Base-by-base conservation (phyloP, 2,888 invertebrate genomes). In the Lasioglossum marginatum region DNA sequence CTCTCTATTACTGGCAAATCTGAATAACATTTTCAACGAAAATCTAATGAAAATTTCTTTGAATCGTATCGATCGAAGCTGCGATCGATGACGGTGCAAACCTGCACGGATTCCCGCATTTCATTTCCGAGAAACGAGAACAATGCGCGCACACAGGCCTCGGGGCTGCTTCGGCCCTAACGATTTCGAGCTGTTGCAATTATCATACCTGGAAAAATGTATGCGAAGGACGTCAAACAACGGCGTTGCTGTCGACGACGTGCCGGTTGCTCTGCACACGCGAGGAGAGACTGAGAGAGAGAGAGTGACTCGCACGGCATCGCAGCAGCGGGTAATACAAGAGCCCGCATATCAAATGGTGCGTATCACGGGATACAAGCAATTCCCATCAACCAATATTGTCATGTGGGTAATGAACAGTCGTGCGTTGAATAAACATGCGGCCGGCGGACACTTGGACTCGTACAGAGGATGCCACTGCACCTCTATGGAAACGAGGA, bases 351-450 rank as follows among this genome's bases (percentile, higher is more conserved):
- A 94, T 94, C 94, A 94, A 94, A 94, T 94, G 94, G 93, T 92
- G 94, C 94, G 93, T 94, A 93, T 94, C 94, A 92, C 92, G 93
- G 92, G 93, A 92, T 94, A 94, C 94, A 93, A 94, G 94, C 94
- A 93, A 95, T 94, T 94, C 93, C 93, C 94, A 94, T 94, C 94
- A 94, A 93, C 94, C 94, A 94, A 95, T 95, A 95, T 95, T 95
- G 94, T 94, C 94, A 94, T 94, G 94, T 93, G 94, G 94, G 94
- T 94, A 94, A 95, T 94, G 94, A 95, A 94, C 93, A 93, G 91
- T 91, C 93, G 92, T 92, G 92, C 93, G 91, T 93, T 94, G 94
- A 94, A 94, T 94, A 94, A 95, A 94, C 94, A 94, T 93, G 93
- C 89, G 91, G 90, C 90, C 90, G 70, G 60, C 70, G 79, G 75